Base-by-base conservation (phyloP, 1,140 invertebrate species). In the Helicoverpa zea region DNA sequence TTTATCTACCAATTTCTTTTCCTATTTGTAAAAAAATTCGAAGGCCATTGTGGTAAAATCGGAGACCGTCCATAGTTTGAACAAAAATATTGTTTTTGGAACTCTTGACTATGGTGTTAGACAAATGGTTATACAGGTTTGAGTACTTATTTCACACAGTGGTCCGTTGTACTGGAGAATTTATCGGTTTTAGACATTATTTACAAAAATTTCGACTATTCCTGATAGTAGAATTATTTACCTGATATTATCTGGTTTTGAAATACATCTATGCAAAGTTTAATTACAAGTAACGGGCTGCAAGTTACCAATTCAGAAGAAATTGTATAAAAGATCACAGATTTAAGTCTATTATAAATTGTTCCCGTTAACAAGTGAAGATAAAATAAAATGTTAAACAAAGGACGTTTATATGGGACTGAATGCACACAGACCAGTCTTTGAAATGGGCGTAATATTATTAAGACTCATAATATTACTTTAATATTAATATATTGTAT, bases 41-140 rank as follows among this genome's bases (percentile, higher is more conserved):
- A 91, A 91, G 88, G 87, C 89, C 88, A 84, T 88, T 72, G 75
- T 81, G 89, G 88, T 90, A 84, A 80, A 82, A 68, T 76, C 56
- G 58, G 81, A 84, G 64, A 76, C 79, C 73, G 58, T 76, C 73
- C 73, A 76, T 73, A 43, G 35, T 43, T 35, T 47, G n/a, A 30
- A 61, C 56, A 63, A 76, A 63, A 76, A 76, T 29, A 63, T 30
- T 51, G 56, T 18, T 16, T 30, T 52, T 14, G 5, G 11, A 76
- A 43, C 35, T 3, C 35, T 58, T 51, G 18, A 54, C 16, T 11
- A 5, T 49, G 16, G 35, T 11, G 54, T 54, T 54, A 68, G 16
- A 72, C 18, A 14, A 23, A 29, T 52, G 0, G 3, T 0, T 11
- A n/a, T 30, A 35, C 23, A n/a, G 5, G 16, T 18, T 43, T 49